phyloP scores from a whole-genome alignment of 2,888 invertebrate genomes.

The Cephus rjabovi region DNA sequence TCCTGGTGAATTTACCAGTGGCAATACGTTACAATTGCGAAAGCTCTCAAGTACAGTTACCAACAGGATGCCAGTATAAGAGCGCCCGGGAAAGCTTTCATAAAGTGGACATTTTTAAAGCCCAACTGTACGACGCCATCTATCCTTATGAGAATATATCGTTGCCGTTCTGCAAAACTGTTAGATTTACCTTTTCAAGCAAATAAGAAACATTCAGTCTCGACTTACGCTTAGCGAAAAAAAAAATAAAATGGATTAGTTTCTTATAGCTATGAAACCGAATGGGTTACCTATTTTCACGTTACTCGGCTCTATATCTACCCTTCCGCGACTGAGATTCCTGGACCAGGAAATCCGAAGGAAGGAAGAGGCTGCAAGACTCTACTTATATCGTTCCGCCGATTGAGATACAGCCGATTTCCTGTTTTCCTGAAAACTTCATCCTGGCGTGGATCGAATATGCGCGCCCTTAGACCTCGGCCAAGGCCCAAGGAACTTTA shows the following conservation, averaged over 20 bases:
- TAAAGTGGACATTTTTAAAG: not conserved
- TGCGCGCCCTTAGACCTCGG: not conserved
- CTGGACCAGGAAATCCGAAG: not conserved
- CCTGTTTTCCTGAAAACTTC: not conserved
- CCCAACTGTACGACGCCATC: not conserved
- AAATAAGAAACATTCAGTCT: not conserved
- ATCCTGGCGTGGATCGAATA: not conserved
- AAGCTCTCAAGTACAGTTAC: not conserved
- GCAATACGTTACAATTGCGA: not conserved
- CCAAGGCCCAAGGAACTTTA: not conserved
- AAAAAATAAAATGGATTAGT: not conserved
- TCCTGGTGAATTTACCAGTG: not conserved
- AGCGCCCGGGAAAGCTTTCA: not conserved
- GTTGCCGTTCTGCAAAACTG: not conserved
- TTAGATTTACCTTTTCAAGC: not conserved
- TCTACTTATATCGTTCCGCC: not conserved
- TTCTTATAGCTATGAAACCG: not conserved
- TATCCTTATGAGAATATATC: not conserved
- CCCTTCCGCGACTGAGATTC: not conserved
- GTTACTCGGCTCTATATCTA: not conserved
- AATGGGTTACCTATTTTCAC: not conserved
- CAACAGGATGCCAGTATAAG: not conserved
- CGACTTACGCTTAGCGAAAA: not conserved
- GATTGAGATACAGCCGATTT: not conserved
- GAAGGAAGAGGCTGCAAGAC: not conserved